Evolutionary conservation across 1,140 invertebrate species (phyloP).

Genomic region (Zaprionus inermis): DNA sequence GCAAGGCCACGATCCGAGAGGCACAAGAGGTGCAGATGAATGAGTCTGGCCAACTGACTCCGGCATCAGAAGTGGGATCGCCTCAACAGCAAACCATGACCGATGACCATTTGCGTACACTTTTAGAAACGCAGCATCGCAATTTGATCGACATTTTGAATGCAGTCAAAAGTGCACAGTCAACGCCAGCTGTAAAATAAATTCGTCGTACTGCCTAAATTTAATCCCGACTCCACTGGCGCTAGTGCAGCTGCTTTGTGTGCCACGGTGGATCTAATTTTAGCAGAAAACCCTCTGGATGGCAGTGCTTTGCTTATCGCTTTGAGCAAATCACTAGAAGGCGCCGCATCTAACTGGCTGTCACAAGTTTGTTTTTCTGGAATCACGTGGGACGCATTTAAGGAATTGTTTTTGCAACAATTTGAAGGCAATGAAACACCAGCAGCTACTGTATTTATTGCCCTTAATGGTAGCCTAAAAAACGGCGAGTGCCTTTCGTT

Average conservation of each 20-base stretch:
- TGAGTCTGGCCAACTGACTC: too few relatives aligned
- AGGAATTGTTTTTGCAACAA: conserved; percentile 16
- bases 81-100: background rate
- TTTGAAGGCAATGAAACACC: conserved; percentile 13
- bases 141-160: conserved; percentile 10
- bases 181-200: conserved; percentile 10
- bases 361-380: conserved; percentile 21
- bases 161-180: conserved; percentile 4
- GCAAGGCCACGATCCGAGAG: too few relatives aligned
- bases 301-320: conserved; percentile 25
- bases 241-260: conserved; percentile 19
- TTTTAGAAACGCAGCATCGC: conserved; percentile 21
- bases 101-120: background rate
- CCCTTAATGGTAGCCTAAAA: conserved; percentile 8
- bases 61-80: conserved; percentile 33
- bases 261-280: conserved; percentile 15
- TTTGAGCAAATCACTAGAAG: conserved; percentile 15
- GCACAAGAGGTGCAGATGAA: too few relatives aligned
- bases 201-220: conserved; percentile 9
- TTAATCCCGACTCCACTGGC: background rate
- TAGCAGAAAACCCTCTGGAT: conserved; percentile 14
- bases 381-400: background rate
- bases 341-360: conserved; percentile 5
- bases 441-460: conserved; percentile 15
- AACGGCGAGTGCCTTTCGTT: conserved; percentile 14